Conservation (phyloP, 2,113 vertebrate species). For the Aptenodytes forsteri region DNA sequence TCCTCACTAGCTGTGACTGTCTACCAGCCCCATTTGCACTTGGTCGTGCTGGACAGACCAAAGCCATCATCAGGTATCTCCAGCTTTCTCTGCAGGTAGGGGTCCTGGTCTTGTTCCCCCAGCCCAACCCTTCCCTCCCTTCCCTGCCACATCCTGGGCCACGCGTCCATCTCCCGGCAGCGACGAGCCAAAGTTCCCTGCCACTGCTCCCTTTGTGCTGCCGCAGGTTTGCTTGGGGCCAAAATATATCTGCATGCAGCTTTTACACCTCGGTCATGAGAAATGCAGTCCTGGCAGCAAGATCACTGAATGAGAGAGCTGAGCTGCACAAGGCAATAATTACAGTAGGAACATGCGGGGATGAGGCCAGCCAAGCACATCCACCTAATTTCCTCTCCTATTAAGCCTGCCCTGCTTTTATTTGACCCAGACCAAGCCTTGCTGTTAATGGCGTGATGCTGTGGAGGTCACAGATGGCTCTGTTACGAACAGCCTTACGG, state of each 20-base stretch:
- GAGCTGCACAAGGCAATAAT: conserved; percentile 18
- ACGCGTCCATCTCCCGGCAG: background rate
- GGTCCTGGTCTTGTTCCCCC: background rate
- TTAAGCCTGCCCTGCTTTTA: conserved; percentile 51
- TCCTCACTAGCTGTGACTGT: background rate
- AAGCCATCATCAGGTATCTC: background rate
- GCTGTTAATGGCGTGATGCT: background rate
- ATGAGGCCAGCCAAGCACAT: conserved; percentile 21
- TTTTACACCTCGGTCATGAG: background rate
- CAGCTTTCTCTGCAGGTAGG: background rate
- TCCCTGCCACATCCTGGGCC: background rate
- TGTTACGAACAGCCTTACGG: background rate
- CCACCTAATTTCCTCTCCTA: conserved; percentile 61
- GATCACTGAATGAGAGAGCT: background rate
- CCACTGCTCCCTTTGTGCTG: background rate
- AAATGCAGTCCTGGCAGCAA: background rate
- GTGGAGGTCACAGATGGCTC: conserved; percentile 33
- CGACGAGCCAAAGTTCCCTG: background rate
- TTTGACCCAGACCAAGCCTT: conserved; percentile 42
- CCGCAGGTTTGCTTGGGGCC: background rate
- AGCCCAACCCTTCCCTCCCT: background rate
- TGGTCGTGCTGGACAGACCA: rapidly evolving
- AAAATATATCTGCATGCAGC: rapidly evolving
- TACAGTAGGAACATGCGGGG: background rate
- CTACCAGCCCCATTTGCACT: background rate